These are phyloP conservation scores for Drosophila auraria DNA, from an alignment of 1,140 invertebrate genomes.

Conservation along the genomic window DNA sequence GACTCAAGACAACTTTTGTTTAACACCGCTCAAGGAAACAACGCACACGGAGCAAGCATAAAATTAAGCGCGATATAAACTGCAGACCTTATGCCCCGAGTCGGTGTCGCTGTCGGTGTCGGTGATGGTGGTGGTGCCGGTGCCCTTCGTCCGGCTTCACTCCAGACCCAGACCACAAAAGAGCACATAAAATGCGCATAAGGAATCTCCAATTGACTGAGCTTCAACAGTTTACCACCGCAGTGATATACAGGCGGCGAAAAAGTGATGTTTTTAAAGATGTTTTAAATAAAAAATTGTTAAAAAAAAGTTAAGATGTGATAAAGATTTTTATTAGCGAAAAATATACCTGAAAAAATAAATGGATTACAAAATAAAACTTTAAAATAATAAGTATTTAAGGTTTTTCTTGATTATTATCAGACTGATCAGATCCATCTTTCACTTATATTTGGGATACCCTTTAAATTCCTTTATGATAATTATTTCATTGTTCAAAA, in stretches of 20 bases:
- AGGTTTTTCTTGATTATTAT: background rate
- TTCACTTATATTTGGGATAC: no score
- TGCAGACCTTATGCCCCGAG: slow-evolving; percentile 70
- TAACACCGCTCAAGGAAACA: slow-evolving; percentile 72
- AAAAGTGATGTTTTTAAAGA: background rate
- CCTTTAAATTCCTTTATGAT: no score
- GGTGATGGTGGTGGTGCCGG: background rate
- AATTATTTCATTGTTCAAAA: no score
- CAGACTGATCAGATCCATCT: background rate
- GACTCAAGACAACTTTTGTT: slow-evolving; percentile 53
- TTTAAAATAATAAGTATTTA: background rate
- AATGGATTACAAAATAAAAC: background rate
- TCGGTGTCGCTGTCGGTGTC: slow-evolving; percentile 13
- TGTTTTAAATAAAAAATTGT: background rate
- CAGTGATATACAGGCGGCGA: slow-evolving; percentile 20
- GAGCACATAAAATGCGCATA: slow-evolving; percentile 67
- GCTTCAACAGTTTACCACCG: slow-evolving; percentile 5
- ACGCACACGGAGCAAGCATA: slow-evolving; percentile 39
- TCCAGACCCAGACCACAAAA: slow-evolving; percentile 38
- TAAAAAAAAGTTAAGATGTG: background rate
- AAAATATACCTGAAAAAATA: no score
- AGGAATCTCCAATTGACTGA: slow-evolving; percentile 77
- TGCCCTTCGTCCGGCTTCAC: slow-evolving; percentile 42
- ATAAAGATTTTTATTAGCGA: background rate
- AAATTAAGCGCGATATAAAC: slow-evolving; percentile 56